Base-by-base conservation (phyloP, 1,140 invertebrate genomes). In the Drosophila baimaii region DNA sequence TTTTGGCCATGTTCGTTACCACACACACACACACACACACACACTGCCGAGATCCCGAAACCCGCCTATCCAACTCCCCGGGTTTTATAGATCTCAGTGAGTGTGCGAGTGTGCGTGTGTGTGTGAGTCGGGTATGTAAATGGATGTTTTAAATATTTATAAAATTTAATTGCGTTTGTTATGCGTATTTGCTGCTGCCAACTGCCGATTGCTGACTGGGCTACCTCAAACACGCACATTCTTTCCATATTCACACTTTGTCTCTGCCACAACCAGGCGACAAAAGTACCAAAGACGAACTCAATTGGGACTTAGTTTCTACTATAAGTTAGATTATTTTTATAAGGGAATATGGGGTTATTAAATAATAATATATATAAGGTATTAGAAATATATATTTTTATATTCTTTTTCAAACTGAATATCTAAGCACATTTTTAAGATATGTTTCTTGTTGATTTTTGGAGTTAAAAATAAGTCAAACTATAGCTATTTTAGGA, bases 111-210 rank as follows among this genome's bases (percentile, higher is more conserved):
- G 5, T 29, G 4, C 12, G 23, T 57, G 15, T 57, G 55, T 77
- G 79, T 79, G 56, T 69, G 44, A 56, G 62, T 63, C 66, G 68
- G 27, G 82, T 86, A 86, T 85, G 82, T 78, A 86, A 85, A 85
- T 85, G 62, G 58, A 41, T 71, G 75, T 88, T 76, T 86, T 86
- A 86, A 88, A 86, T 88, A 86, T 86, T 86, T 86, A 86, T 82
- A 82, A 86, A 71, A 79, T 88, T 86, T 86, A 86, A 88, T 86
- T 88, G 82, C 79, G 83, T 82, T 74, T 68, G 76, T 79, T 83
- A 83, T 84, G 81, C 81, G 81, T 77, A 84, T 83, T 82, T 80
- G 73, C 78, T 72, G 61, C 57, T 73, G 49, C 37, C 69, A 41
- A 29, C 29, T 43, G 31, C 39, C 41, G 59, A 68, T 31, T 44